Evolutionary conservation across 1,140 invertebrate species (phyloP), one percentile per base, ranked within the genome.

Genomic region (Papilio dardanus): DNA sequence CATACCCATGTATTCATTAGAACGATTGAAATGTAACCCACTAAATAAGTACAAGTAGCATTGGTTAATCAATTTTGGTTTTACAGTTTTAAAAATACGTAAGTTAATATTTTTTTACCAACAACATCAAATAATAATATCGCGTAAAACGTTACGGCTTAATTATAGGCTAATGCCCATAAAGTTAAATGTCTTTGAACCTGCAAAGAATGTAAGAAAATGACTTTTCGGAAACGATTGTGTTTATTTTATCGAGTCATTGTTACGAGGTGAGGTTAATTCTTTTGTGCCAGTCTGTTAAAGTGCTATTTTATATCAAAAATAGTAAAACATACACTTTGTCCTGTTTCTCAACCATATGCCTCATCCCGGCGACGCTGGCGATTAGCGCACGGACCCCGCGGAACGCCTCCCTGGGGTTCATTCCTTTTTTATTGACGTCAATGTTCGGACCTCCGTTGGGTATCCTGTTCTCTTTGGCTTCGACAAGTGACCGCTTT

Each of bases 361-460:
- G 81, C 6, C 77, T 74, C 58, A 91, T 75, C 16, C 89, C 89
- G 10, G 82, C 86, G 31, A 90, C 84, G 76, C 84, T 86, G 0
- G 90, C 87, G n/a, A 87, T 77, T 6, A 89, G 81, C 7, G 86
- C 83, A 6, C 88, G 82, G 28, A 91, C 90, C n/a, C 86, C 87
- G 7, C 81, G 69, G 69, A 90, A 85, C 21, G 82, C 80, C 24
- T 78, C 76, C 5, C 82, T 82, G 16, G 80, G 71, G 21, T 76
- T 79, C 10, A 65, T 19, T 14, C 77, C 76, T 19, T 71, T 71
- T 68, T 33, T 58, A 3, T 37, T 2, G 1, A 30, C 74, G 35
- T 42, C 35, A 16, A 8, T 50, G 2, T 65, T 78, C 19, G 90
- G 88, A 81, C 90, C n/a, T 30, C 82, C 78, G 54, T 80, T 80